Evolutionary conservation across 2,797 vertebrate genomes (phyloP).

Genomic region (Ciconia nigra): DNA sequence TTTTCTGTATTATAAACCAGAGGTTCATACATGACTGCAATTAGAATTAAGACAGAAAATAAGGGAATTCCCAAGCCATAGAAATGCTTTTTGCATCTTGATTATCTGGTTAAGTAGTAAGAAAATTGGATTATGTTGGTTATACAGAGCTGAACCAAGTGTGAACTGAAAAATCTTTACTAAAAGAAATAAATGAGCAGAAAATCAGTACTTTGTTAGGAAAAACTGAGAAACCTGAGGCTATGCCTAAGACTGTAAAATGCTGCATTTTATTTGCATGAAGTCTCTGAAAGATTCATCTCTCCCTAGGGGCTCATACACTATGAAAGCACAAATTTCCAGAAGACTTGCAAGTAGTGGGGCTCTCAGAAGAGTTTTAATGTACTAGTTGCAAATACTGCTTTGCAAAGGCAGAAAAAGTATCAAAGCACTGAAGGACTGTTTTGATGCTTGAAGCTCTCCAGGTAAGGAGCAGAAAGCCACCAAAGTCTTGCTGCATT

Average conservation of each 20-base stretch:
- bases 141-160: constrained; percentile 10
- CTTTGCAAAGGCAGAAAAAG: neutral
- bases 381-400: neutral
- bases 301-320: neutral
- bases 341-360: neutral
- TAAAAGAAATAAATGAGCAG: constrained; percentile 22
- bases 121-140: constrained; percentile 58
- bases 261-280: constrained; percentile 31
- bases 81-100: constrained; percentile 16
- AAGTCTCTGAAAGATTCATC: constrained; percentile 28
- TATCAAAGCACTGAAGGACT: neutral
- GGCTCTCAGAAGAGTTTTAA: neutral
- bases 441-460: neutral
- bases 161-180: constrained; percentile 14
- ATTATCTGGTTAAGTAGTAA: constrained; percentile 47
- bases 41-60: constrained; percentile 9
- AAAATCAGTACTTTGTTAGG: constrained; percentile 45
- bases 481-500: fast-evolving
- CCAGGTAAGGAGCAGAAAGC: neutral
- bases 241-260: neutral
- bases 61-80: neutral
- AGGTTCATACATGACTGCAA: neutral
- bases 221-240: constrained; percentile 44
- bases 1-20: neutral
- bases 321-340: neutral